Conservation (phyloP, 2,888 invertebrate genomes). For the Cheilosia grossa region DNA sequence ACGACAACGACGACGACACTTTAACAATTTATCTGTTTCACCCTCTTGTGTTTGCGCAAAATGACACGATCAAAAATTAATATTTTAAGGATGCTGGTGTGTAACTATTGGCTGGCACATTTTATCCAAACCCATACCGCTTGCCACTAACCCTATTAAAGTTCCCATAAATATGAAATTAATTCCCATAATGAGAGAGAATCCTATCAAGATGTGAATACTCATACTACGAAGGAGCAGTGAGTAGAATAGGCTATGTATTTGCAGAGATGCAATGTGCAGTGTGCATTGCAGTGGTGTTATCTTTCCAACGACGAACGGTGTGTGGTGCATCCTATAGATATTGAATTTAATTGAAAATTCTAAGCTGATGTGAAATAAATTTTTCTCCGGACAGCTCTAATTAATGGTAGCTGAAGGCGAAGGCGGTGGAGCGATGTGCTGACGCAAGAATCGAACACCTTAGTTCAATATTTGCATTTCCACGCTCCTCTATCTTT, state of each 20-base stretch:
- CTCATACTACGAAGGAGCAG: conserved; percentile 23
- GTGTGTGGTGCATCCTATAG: conserved; percentile 46
- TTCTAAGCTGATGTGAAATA: conserved; percentile 80
- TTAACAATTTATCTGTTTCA: conserved; percentile 23
- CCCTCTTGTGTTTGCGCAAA: conserved; percentile 9
- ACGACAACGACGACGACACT: neutral
- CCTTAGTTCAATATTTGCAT: conserved; percentile 45
- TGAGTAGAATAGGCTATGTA: conserved; percentile 20
- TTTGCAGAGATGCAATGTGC: conserved; percentile 34
- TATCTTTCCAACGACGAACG: conserved; percentile 4
- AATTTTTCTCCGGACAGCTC: conserved; percentile 75
- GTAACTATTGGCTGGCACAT: conserved; percentile 40
- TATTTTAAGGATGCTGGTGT: conserved; percentile 59
- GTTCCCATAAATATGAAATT: conserved; percentile 73
- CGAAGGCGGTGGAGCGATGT: conserved; percentile 5
- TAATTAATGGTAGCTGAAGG: conserved; percentile 42
- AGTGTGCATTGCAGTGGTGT: conserved; percentile 5
- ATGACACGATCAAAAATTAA: conserved; percentile 68
- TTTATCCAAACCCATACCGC: conserved; percentile 8
- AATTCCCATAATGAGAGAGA: conserved; percentile 72
- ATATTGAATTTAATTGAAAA: conserved; percentile 81
- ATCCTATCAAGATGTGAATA: conserved; percentile 57
- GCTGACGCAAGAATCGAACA: conserved; percentile 34
- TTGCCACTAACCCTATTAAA: conserved; percentile 67
- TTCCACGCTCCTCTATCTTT: conserved; percentile 5